Evolutionary conservation across 2,113 vertebrate species (phyloP).

Genomic region (Numenius arquata): DNA sequence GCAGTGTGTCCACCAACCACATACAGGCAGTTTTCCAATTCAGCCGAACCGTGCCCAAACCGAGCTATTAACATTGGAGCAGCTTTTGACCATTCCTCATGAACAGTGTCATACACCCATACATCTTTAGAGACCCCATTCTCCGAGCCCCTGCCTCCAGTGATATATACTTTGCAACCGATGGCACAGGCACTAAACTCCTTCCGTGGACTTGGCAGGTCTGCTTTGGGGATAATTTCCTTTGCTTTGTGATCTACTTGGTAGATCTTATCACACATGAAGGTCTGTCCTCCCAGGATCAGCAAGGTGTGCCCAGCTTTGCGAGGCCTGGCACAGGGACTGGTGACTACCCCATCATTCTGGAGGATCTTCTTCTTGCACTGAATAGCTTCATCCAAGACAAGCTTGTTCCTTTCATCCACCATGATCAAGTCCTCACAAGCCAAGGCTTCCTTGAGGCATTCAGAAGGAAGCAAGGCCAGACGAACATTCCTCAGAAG

Average conservation of each 20-base stretch:
- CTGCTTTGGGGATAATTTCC: constrained; percentile 93
- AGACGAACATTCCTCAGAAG: constrained; percentile 85
- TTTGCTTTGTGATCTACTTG: constrained; percentile 94
- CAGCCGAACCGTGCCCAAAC: constrained; percentile 91
- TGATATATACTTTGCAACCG: constrained; percentile 93
- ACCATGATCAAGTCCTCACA: constrained; percentile 86
- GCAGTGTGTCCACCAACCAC: constrained; percentile 94
- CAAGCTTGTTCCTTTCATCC: constrained; percentile 82
- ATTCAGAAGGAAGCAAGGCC: constrained; percentile 87
- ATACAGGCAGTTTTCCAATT: constrained; percentile 88
- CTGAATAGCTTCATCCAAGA: constrained; percentile 87
- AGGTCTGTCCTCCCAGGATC: constrained; percentile 93
- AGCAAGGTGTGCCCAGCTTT: constrained; percentile 92
- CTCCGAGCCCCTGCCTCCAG: constrained; percentile 89
- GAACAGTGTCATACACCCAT: constrained; percentile 93
- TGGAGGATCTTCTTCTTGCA: constrained; percentile 90
- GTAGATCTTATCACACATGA: constrained; percentile 98
- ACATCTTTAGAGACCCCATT: constrained; percentile 95
- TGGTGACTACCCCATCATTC: constrained; percentile 88
- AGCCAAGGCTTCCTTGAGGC: constrained; percentile 85
- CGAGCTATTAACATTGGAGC: constrained; percentile 94
- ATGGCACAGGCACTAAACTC: constrained; percentile 96
- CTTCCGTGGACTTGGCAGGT: constrained; percentile 91
- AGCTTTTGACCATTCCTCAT: constrained; percentile 93
- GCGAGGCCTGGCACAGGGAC: constrained; percentile 88